Evolutionary conservation across 2,113 vertebrate species (phyloP), one percentile per base, ranked within the genome.

Genomic region (Eulacestoma nigropectus): DNA sequence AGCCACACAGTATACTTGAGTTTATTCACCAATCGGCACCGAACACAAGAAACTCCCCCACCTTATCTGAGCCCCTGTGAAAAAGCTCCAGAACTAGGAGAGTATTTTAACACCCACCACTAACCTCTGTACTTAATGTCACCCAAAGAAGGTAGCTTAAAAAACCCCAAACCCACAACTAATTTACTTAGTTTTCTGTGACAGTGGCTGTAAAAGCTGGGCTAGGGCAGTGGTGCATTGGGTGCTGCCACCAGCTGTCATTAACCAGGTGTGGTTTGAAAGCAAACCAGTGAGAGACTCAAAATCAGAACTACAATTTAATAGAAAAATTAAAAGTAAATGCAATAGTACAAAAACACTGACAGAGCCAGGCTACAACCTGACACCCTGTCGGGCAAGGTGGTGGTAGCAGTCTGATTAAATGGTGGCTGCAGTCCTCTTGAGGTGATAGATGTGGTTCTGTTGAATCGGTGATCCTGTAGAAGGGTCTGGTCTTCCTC

Each of bases 101-200:
- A 81, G 33, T 47, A 57, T 56, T 89, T 90, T 73, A 92, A 84
- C 90, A 96, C 73, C 39, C 56, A 90, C 21, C 44, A 42, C 41
- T 56, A 89, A 75, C 39, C 73, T 67, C 55, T 81, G 25, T 44
- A 65, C 8, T 77, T 83, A 57, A 41, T 39, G 42, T 77, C 44
- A 74, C 30, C 7, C 55, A n/a, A 32, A 78, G 23, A 22, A 67
- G 8, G 29, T 56, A 77, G 64, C 42, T 73, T 57, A 2, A 49
- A 77, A 72, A 65, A 55, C 14, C 13, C 7, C 47, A 68, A 56
- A 44, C 55, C 8, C 27, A 56, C 26, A 30, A 52, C 68, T 69
- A 2, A 78, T 55, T 69, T 57, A 55, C 18, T 53, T 76, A 6
- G 2, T 42, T 81, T 87, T 91, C 49, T 60, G 30, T 2, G 2